Evolutionary conservation across 2,888 invertebrate genomes (phyloP).

Genomic region (Eupithecia abbreviata): DNA sequence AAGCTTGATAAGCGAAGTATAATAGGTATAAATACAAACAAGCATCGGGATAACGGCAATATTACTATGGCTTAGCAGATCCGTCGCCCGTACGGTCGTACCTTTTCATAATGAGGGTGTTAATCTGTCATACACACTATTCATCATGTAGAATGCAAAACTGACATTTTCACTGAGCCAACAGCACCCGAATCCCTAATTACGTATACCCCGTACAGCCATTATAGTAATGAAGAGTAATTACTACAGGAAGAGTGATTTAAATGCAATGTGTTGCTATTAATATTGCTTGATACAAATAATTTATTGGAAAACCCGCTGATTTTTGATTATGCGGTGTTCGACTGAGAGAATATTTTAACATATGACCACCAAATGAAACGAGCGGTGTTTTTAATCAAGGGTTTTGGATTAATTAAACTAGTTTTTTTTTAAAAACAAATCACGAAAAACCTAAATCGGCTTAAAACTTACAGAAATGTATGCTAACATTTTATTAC

Average conservation of each 20-base stretch:
- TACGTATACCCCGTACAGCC: constrained; percentile 40
- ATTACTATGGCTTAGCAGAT: not conserved
- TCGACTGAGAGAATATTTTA: not conserved
- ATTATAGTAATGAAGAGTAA: constrained; percentile 47
- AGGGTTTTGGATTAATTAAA: not conserved
- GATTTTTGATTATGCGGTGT: constrained; percentile 1
- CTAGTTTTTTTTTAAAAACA: not conserved
- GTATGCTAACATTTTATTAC: not conserved
- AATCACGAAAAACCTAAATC: not conserved
- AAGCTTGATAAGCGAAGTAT: not conserved
- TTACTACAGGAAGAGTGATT: constrained; percentile 44
- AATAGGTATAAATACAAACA: not conserved
- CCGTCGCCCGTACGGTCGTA: not conserved
- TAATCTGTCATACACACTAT: constrained; percentile 13
- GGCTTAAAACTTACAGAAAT: not conserved
- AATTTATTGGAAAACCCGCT: constrained; percentile 11
- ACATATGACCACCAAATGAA: not conserved
- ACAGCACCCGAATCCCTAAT: constrained; percentile 36
- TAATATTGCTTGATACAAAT: constrained; percentile 35
- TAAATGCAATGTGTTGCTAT: constrained; percentile 37
- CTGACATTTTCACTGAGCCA: constrained; percentile 13
- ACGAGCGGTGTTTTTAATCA: not conserved
- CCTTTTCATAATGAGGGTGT: constrained; percentile 1
- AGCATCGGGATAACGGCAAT: not conserved
- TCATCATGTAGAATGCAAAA: constrained; percentile 12